phyloP scores from a whole-genome alignment of 2,797 vertebrate genomes.

The Distichodus sexfasciatus region DNA sequence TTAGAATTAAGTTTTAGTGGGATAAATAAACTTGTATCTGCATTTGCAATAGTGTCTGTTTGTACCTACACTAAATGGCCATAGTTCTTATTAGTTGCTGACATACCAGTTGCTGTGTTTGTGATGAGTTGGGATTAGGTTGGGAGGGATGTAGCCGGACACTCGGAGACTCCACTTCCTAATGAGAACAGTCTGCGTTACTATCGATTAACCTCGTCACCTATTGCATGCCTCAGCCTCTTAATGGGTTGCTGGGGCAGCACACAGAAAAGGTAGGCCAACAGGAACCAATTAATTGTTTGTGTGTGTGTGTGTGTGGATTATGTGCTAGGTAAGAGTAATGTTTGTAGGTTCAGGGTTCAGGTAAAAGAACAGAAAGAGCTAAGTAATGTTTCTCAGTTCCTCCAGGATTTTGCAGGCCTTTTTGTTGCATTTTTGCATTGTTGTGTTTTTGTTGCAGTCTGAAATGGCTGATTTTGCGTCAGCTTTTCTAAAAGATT shows the following conservation, averaged over 20 bases:
- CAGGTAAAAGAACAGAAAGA: too few species aligned
- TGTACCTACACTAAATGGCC: too few species aligned
- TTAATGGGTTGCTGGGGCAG: conserved; percentile 38
- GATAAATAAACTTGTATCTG: too few species aligned
- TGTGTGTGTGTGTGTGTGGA: conserved; percentile 15
- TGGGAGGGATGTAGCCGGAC: conserved; percentile 25
- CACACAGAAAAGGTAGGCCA: conserved; percentile 33
- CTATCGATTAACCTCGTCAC: conserved; percentile 53
- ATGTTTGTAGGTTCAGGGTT: neutral
- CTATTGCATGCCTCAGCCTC: conserved; percentile 35
- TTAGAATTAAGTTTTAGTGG: too few species aligned
- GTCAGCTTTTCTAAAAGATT: too few species aligned
- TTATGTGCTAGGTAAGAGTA: neutral
- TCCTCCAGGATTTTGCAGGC: too few species aligned
- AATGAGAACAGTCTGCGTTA: conserved; percentile 46
- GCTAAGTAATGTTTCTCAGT: too few species aligned
- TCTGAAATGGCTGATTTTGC: too few species aligned
- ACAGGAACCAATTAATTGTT: neutral
- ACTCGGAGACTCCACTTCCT: conserved; percentile 26
- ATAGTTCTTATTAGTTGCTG: too few species aligned
- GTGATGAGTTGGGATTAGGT: conserved; percentile 14
- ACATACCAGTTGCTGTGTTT: neutral
- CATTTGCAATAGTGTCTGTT: too few species aligned
- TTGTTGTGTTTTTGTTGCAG: too few species aligned
- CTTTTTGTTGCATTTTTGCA: too few species aligned